These are phyloP conservation scores for Laterallus jamaicensis DNA, from an alignment of 2,113 vertebrate species.

Conservation along the genomic window DNA sequence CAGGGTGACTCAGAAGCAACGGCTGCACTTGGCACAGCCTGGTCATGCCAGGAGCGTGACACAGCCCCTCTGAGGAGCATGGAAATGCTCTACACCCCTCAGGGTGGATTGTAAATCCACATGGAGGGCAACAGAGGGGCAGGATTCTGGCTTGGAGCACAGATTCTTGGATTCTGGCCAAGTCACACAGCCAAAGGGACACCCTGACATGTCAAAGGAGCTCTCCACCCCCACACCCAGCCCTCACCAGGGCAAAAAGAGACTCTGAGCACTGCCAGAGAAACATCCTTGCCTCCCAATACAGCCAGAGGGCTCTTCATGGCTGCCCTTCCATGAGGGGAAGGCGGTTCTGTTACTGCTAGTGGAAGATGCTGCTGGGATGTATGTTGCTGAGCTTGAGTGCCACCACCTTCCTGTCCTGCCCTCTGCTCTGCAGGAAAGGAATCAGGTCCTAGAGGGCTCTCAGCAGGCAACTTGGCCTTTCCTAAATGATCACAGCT, in stretches of 20 bases:
- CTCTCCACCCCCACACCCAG: neutral
- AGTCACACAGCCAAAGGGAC: neutral
- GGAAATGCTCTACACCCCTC: neutral
- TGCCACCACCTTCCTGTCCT: neutral
- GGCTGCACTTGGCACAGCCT: neutral
- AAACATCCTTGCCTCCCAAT: neutral
- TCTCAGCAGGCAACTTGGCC: neutral
- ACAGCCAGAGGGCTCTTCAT: neutral
- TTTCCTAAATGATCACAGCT: neutral
- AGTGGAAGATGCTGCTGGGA: neutral
- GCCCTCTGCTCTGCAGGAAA: neutral
- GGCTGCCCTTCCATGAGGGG: neutral
- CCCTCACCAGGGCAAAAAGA: neutral
- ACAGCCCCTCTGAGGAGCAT: neutral
- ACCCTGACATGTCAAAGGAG: neutral
- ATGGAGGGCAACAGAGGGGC: neutral
- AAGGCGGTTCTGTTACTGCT: neutral
- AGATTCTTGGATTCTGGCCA: no score
- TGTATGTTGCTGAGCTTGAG: neutral
- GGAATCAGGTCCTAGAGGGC: neutral
- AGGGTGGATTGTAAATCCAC: rapidly evolving
- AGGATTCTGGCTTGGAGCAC: neutral
- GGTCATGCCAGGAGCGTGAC: neutral
- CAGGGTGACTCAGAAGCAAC: constrained; percentile 1
- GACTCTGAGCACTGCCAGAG: neutral